Evolutionary conservation across 2,888 invertebrate genomes (phyloP).

Genomic region (Creontiades dilutus): DNA sequence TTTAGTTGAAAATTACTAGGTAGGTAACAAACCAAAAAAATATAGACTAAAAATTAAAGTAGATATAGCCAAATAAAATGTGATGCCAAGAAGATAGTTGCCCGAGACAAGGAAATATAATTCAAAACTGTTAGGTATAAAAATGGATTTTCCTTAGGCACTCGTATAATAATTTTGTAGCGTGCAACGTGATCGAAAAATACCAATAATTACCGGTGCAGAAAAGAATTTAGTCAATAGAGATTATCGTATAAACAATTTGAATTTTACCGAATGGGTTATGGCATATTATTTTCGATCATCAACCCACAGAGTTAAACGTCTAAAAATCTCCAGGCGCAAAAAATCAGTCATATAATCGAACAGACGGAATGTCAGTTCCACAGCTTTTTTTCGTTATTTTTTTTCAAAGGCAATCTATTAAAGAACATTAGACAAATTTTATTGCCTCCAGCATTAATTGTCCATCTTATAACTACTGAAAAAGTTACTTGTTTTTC

Average conservation of each 20-base stretch:
- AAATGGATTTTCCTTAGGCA: background rate
- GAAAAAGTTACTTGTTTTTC: background rate
- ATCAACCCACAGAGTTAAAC: constrained; percentile 9
- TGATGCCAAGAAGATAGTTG: too few relatives aligned
- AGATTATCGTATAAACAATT: background rate
- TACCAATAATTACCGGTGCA: background rate
- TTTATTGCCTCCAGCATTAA: constrained; percentile 13
- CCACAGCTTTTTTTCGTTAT: constrained; percentile 36
- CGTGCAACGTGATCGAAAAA: constrained; percentile 4
- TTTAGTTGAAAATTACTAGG: too few relatives aligned
- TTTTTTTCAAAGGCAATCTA: constrained; percentile 51
- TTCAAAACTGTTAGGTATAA: too few relatives aligned
- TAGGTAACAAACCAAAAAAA: too few relatives aligned
- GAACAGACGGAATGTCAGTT: constrained; percentile 28
- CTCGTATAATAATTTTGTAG: constrained; percentile 12
- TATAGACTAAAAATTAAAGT: too few relatives aligned
- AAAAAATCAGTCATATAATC: constrained; percentile 25
- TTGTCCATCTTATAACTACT: constrained; percentile 20
- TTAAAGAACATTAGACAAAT: background rate
- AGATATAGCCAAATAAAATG: too few relatives aligned
- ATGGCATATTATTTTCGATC: background rate
- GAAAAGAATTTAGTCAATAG: background rate
- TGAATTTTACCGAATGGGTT: background rate
- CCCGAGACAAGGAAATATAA: too few relatives aligned
- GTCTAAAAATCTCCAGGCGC: constrained; percentile 32